Evolutionary conservation across 2,797 vertebrate genomes (phyloP).

Genomic region (Synanceia verrucosa): DNA sequence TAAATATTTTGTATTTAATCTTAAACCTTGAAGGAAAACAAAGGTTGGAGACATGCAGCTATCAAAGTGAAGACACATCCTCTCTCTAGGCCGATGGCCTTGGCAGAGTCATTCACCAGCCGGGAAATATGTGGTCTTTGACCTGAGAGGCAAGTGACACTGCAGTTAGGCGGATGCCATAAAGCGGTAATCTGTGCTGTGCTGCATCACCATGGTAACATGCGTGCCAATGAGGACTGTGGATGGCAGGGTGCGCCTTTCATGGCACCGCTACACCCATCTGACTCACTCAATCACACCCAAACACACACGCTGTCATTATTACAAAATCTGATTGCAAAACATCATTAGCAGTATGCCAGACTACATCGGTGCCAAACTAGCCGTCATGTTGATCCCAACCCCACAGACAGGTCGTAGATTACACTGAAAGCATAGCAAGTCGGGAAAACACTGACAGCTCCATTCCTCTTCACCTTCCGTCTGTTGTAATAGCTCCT

Average conservation of each 20-base stretch:
- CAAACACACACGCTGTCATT: conserved; percentile 65
- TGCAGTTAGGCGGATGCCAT: conserved; percentile 55
- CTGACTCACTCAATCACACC: conserved; percentile 72
- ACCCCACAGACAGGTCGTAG: conserved; percentile 46
- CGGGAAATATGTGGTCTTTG: conserved; percentile 50
- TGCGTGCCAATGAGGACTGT: conserved; percentile 61
- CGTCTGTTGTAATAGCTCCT: conserved; percentile 22
- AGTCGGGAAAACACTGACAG: conserved; percentile 38
- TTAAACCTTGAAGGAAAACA: background rate
- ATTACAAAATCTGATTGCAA: conserved; percentile 70
- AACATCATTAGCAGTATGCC: conserved; percentile 70
- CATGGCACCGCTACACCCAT: conserved; percentile 69
- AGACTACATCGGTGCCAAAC: conserved; percentile 52
- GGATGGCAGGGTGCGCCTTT: conserved; percentile 73
- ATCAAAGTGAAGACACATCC: background rate
- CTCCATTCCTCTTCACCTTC: conserved; percentile 44
- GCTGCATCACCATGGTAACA: conserved; percentile 69
- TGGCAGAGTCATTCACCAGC: conserved; percentile 5
- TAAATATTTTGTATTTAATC: background rate
- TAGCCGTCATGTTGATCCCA: conserved; percentile 43
- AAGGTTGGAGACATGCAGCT: background rate
- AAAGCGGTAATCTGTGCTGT: conserved; percentile 70
- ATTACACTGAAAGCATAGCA: conserved; percentile 36
- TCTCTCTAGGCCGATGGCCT: background rate
- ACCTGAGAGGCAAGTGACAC: conserved; percentile 51